phyloP scores from a whole-genome alignment of 2,797 vertebrate species.

The Syngnathus rostellatus region DNA sequence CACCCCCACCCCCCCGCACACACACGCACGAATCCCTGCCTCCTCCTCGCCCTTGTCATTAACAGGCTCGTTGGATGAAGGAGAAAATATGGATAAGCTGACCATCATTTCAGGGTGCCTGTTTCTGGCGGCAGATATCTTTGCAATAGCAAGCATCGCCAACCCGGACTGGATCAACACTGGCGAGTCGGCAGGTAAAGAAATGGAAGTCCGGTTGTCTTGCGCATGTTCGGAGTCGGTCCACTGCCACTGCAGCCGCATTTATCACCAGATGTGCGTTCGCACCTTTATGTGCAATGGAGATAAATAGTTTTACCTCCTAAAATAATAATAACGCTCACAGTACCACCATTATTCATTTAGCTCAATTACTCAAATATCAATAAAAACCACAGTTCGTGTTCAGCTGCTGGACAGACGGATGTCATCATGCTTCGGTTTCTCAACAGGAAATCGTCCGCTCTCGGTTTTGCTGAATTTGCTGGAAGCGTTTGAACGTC shows the following conservation, averaged over 20 bases:
- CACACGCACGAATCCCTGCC: conserved; percentile 10
- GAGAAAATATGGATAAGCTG: conserved; percentile 89
- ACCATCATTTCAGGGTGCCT: conserved; percentile 98
- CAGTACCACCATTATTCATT: background rate
- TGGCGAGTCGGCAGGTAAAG: conserved; percentile 89
- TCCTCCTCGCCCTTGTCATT: background rate
- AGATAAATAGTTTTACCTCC: background rate
- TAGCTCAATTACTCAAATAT: too few relatives aligned
- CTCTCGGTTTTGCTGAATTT: too few relatives aligned
- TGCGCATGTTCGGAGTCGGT: background rate
- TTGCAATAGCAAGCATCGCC: conserved; percentile 96
- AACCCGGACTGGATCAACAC: conserved; percentile 99
- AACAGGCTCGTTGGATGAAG: conserved; percentile 6
- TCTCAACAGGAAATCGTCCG: too few relatives aligned
- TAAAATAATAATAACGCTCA: background rate
- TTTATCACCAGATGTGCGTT: background rate
- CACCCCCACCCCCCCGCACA: background rate
- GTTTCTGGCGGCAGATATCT: conserved; percentile 97
- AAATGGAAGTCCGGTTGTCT: background rate
- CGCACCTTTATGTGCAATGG: background rate
- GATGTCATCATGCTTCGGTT: too few relatives aligned
- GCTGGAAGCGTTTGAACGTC: too few relatives aligned
- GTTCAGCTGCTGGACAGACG: too few relatives aligned
- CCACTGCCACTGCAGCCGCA: background rate
- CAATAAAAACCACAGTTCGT: too few relatives aligned